Conservation (phyloP, 2,113 vertebrate genomes). For the Falco punctatus region DNA sequence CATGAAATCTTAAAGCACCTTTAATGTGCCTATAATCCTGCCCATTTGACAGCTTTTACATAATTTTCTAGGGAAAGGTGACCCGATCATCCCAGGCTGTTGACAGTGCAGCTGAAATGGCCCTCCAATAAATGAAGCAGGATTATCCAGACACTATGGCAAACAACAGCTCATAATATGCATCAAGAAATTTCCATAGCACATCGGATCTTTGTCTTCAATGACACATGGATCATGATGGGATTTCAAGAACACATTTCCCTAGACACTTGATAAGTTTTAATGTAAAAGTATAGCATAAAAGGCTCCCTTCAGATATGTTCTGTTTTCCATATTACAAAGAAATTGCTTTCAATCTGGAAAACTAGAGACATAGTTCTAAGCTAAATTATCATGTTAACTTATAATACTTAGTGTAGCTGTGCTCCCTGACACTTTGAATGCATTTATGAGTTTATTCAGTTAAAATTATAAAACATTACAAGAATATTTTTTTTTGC, state of each 20-base stretch:
- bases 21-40: slow-evolving; percentile 81
- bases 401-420: neutral
- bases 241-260: slow-evolving; percentile 69
- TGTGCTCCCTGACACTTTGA: neutral
- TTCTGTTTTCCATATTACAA: slow-evolving; percentile 44
- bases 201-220: slow-evolving; percentile 67
- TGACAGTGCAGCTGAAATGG: slow-evolving; percentile 78
- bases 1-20: slow-evolving; percentile 72
- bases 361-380: slow-evolving; percentile 47
- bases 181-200: slow-evolving; percentile 75
- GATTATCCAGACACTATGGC: slow-evolving; percentile 79
- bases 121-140: slow-evolving; percentile 78
- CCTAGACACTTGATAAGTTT: slow-evolving; percentile 66
- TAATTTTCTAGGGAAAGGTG: slow-evolving; percentile 89
- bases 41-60: slow-evolving; percentile 85
- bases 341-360: slow-evolving; percentile 6
- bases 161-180: slow-evolving; percentile 79
- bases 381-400: slow-evolving; percentile 35
- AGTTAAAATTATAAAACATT: slow-evolving; percentile 37
- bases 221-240: slow-evolving; percentile 63
- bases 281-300: slow-evolving; percentile 43
- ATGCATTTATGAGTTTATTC: slow-evolving; percentile 54
- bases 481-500: neutral
- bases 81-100: slow-evolving; percentile 76
- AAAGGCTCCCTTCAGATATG: slow-evolving; percentile 25